Conservation (phyloP, 2,888 invertebrate species). For the Darwinula stevensoni region DNA sequence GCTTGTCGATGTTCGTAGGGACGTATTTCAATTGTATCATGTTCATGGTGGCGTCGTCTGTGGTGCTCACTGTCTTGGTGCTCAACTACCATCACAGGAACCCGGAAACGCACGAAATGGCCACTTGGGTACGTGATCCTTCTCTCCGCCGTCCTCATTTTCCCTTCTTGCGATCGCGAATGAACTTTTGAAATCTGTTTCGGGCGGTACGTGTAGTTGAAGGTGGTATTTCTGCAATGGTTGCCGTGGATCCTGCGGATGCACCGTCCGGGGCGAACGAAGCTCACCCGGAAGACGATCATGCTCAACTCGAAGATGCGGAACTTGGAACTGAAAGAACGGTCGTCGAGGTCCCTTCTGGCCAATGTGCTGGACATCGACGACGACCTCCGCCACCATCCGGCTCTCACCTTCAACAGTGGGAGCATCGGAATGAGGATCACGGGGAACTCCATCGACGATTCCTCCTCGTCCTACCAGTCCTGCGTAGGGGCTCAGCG, state of each 20-base stretch:
- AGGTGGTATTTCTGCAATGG: constrained; percentile 67
- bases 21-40: constrained; percentile 98
- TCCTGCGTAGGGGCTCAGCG: constrained; percentile 10
- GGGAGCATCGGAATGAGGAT: background rate
- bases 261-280: constrained; percentile 37
- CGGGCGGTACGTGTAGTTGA: constrained; percentile 17
- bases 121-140: constrained; percentile 54
- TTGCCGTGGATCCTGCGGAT: constrained; percentile 87
- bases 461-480: constrained; percentile 7
- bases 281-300: constrained; percentile 21
- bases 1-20: constrained; percentile 23
- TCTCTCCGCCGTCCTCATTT: constrained; percentile 1
- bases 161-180: background rate
- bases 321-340: constrained; percentile 60
- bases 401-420: too few relatives aligned
- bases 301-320: constrained; percentile 43
- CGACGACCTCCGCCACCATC: constrained; percentile 59
- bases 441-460: background rate
- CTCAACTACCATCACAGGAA: constrained; percentile 93
- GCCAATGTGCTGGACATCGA: constrained; percentile 92
- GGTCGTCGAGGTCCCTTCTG: constrained; percentile 74
- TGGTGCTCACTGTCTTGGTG: constrained; percentile 88
- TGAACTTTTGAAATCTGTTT: too few relatives aligned
- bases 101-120: constrained; percentile 88
- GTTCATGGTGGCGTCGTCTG: constrained; percentile 97